Conservation (phyloP, 2,888 invertebrate genomes). For the Julus scanicus region DNA sequence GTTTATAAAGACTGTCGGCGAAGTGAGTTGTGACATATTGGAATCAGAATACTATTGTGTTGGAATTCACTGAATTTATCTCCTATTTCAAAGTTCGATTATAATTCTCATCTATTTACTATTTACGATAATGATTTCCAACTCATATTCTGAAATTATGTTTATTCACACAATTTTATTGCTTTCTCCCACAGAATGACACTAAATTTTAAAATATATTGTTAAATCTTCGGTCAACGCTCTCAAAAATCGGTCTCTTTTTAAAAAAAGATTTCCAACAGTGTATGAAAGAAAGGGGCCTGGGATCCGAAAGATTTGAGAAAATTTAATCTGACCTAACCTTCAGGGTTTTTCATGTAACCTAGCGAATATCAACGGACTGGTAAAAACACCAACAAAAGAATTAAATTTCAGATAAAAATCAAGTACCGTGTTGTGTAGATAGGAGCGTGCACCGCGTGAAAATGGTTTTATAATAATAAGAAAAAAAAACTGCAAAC, state of each 20-base stretch:
- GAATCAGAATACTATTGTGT: no score
- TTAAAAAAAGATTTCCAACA: background rate
- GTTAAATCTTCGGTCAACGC: background rate
- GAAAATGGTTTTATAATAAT: slow-evolving; percentile 29
- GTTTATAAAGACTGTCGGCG: no score
- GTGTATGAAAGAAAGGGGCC: background rate
- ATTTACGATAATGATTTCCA: no score
- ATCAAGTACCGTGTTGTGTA: slow-evolving; percentile 2
- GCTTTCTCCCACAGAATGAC: background rate
- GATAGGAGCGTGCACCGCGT: slow-evolving; percentile 5
- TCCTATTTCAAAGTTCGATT: no score
- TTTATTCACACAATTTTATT: background rate
- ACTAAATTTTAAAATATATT: background rate
- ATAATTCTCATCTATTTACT: no score
- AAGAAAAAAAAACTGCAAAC: background rate
- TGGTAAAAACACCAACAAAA: background rate
- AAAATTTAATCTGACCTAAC: background rate
- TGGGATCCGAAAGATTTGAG: background rate
- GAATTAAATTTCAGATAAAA: slow-evolving; percentile 39
- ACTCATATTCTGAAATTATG: no score
- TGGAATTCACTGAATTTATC: no score
- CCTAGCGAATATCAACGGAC: background rate
- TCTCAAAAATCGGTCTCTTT: background rate
- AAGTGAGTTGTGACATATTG: no score
- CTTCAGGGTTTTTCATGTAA: background rate